These are phyloP conservation scores for Diorhabda sublineata DNA, from an alignment of 1,140 invertebrate genomes.

Conservation along the genomic window DNA sequence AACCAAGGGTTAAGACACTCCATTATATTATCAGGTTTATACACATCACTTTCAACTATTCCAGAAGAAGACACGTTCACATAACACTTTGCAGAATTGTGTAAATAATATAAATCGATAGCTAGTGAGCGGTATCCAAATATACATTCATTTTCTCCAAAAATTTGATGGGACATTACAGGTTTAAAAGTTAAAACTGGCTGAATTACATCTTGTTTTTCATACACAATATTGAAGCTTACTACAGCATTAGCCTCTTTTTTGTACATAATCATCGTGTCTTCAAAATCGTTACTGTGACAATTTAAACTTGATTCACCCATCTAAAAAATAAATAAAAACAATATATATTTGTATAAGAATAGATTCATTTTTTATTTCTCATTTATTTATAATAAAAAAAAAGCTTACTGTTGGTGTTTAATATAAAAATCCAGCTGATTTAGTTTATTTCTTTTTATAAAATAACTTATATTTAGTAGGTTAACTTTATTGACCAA, in stretches of 20 bases:
- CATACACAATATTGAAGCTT: conserved; percentile 28
- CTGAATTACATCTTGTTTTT: conserved; percentile 14
- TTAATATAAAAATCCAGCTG: no score
- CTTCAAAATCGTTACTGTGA: conserved; percentile 11
- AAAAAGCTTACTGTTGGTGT: no score
- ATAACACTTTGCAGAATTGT: conserved; percentile 73
- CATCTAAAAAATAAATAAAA: conserved; percentile 24
- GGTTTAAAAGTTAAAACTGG: conserved; percentile 60
- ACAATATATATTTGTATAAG: no score
- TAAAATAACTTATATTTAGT: no score
- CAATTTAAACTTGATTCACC: conserved; percentile 21
- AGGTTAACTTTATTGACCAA: no score
- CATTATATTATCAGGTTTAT: conserved; percentile 80
- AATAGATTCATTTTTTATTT: no score
- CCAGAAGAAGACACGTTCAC: conserved; percentile 61
- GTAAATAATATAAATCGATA: conserved; percentile 78
- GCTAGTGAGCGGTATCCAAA: conserved; percentile 86
- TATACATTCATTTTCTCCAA: conserved; percentile 86
- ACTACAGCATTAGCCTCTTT: conserved; percentile 29
- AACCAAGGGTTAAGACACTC: conserved; percentile 59
- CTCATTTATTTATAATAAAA: no score
- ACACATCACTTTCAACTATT: conserved; percentile 56
- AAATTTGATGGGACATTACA: conserved; percentile 91
- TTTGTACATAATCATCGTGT: conserved; percentile 27
- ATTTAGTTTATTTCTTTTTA: no score